Evolutionary conservation across 1,140 invertebrate genomes (phyloP).

Genomic region (Helicoverpa zea): DNA sequence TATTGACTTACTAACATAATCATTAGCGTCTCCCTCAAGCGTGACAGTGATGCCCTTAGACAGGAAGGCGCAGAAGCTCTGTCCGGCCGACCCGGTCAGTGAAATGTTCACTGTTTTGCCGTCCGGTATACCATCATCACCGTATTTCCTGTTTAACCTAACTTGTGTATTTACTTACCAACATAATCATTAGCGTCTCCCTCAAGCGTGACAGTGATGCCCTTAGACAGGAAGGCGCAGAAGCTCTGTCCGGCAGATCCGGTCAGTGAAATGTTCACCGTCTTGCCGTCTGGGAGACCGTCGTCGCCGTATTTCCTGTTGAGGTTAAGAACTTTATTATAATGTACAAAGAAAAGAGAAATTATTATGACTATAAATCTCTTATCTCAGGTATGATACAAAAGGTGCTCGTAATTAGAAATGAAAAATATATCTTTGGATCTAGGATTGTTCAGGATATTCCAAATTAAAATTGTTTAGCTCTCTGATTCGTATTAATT

Average conservation of each 20-base stretch:
- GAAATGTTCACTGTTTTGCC: constrained; percentile 94
- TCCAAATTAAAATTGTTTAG: too few relatives aligned
- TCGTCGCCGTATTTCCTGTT: constrained; percentile 95
- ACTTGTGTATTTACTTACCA: constrained; percentile 85
- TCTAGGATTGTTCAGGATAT: too few relatives aligned
- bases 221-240: constrained; percentile 98
- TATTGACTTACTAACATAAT: constrained; percentile 94
- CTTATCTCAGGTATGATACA: too few relatives aligned
- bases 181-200: constrained; percentile 99
- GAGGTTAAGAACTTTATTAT: too few relatives aligned
- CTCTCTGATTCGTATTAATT: too few relatives aligned
- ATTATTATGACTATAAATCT: too few relatives aligned
- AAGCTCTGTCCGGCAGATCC: constrained; percentile 99
- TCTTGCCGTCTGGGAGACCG: constrained; percentile 93
- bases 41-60: constrained; percentile 95
- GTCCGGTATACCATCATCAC: constrained; percentile 95
- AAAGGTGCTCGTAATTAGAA: too few relatives aligned
- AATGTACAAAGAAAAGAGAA: too few relatives aligned
- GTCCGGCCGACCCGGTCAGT: constrained; percentile 97
- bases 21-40: constrained; percentile 99
- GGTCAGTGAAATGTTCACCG: constrained; percentile 94
- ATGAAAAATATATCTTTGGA: too few relatives aligned
- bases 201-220: constrained; percentile 96
- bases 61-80: constrained; percentile 99
- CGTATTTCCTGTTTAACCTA: constrained; percentile 92